Percentiles rank a stretch among this genome's conserved stretches.
Evolutionary conservation across 2,888 invertebrate genomes (phyloP).

Genomic region (Xylota segnis): DNA sequence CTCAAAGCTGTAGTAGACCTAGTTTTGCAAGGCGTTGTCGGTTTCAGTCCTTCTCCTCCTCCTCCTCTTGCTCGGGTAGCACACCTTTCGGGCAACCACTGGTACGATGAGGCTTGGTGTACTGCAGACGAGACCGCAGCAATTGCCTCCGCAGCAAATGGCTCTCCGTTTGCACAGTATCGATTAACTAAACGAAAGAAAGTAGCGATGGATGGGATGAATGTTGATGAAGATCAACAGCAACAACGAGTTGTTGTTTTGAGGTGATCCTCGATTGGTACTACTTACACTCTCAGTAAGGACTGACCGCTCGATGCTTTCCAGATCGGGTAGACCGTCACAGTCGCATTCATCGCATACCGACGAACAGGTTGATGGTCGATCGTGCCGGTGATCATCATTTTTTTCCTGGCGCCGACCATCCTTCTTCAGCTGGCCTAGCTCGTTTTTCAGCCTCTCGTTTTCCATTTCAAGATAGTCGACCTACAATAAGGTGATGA

Average conservation of each 20-base stretch:
- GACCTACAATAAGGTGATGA: conserved; percentile 77
- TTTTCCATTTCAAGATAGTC: conserved; percentile 82
- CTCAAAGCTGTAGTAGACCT: conserved; percentile 50
- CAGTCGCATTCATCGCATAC: conserved; percentile 77
- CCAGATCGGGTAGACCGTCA: conserved; percentile 79
- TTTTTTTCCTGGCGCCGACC: conserved; percentile 76
- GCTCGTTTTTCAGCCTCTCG: conserved; percentile 80
- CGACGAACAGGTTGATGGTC: conserved; percentile 78
- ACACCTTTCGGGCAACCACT: conserved; percentile 29
- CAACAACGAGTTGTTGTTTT: too few species aligned
- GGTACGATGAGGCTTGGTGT: conserved; percentile 63
- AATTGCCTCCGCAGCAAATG: conserved; percentile 81
- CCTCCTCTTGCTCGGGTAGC: background rate
- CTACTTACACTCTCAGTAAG: conserved; percentile 81
- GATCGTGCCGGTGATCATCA: conserved; percentile 59
- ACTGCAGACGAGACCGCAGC: conserved; percentile 80
- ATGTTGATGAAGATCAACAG: conserved; percentile 14
- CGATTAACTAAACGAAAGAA: conserved; percentile 78
- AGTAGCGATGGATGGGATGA: background rate
- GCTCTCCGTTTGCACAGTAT: conserved; percentile 80
- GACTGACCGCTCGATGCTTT: conserved; percentile 80
- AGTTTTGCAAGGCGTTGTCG: conserved; percentile 59
- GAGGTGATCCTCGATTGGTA: conserved; percentile 26
- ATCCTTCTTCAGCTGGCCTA: conserved; percentile 78
- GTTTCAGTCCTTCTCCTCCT: conserved; percentile 42